A percentile compares a stretch with the other conserved stretches of the same genome.
Evolutionary conservation across 1,140 invertebrate genomes (phyloP).

Genomic region (Lerema accius): DNA sequence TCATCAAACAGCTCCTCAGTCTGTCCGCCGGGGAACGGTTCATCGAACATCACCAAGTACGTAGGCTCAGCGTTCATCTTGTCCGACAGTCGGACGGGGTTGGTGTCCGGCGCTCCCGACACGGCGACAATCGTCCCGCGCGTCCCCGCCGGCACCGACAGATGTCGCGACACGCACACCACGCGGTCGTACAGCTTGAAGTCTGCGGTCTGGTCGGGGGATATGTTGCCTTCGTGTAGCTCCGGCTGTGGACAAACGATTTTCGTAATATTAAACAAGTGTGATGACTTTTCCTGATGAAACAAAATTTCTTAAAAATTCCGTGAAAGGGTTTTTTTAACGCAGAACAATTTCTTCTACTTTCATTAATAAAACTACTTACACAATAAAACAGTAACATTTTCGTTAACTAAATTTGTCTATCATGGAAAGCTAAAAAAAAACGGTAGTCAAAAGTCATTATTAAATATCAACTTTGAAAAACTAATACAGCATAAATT

Average conservation of each 20-base stretch:
- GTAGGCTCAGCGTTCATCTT: slow-evolving; percentile 79
- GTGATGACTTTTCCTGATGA: no score
- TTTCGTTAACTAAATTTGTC: no score
- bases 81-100: slow-evolving; percentile 70
- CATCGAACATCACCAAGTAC: slow-evolving; percentile 91
- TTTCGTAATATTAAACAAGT: no score
- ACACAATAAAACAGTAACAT: no score
- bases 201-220: slow-evolving; percentile 86
- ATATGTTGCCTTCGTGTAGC: slow-evolving; percentile 78
- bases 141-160: slow-evolving; percentile 90
- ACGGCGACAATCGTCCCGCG: slow-evolving; percentile 92
- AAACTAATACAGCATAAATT: no score
- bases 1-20: slow-evolving; percentile 82
- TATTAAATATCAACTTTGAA: no score
- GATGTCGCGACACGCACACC: slow-evolving; percentile 88
- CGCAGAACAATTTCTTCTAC: no score
- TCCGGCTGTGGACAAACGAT: slow-evolving; percentile 68
- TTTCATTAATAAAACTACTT: no score
- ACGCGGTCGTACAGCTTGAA: slow-evolving; percentile 92
- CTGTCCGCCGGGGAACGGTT: slow-evolving; percentile 88
- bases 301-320: no score
- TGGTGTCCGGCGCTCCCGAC: slow-evolving; percentile 78
- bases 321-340: no score
- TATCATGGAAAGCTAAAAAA: no score
- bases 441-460: no score